Evolutionary conservation across 2,888 invertebrate genomes (phyloP), one percentile per base, ranked within the genome.

Genomic region (Coleophora deauratella): DNA sequence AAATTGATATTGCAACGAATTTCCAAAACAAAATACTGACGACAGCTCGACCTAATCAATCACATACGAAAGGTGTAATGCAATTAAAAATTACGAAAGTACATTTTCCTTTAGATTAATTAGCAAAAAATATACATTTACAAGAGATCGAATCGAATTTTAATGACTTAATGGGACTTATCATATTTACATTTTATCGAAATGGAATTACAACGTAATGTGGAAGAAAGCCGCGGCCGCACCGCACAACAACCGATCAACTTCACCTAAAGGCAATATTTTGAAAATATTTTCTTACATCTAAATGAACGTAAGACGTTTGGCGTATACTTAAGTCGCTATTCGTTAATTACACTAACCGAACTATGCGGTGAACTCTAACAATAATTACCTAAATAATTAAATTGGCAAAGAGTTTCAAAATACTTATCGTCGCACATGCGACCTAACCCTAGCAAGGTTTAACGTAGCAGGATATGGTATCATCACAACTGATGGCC

Each of bases 381-480:
- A 81, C 74, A 67, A 66, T 74, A 59, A 76, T 82, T 78, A 80
- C 78, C 84, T 85, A 85, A 75, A 77, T 84, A 79, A 79, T 82
- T 81, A 84, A 84, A 84, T 85, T 85, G 85, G 85, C 85, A 85
- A 85, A 85, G 84, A 84, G 81, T 84, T 85, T 81, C 77, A 70
- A 84, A 85, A 82, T 81, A 84, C 82, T 84, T 82, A 81, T 72
- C 75, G 79, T 79, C 84, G 82, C 78, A 61, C 65, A 59, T 50
- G 76, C 81, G 81, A 80, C 80, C 78, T 80, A 79, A 72, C 70
- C 74, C 79, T 79, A 79, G 72, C 72, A 72, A 74, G 79, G 78
- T 80, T 77, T 73, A 76, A 74, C 70, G 88, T 88, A 89, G 89
- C 89, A 88, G 89, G 91, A 91, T 91, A 91, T 91, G 91, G 89